A percentile compares a stretch with the other conserved stretches of the same genome.
These are phyloP conservation scores for Megaptera novaeangliae DNA, from an alignment of 2,113 vertebrate genomes.

Conservation along the genomic window DNA sequence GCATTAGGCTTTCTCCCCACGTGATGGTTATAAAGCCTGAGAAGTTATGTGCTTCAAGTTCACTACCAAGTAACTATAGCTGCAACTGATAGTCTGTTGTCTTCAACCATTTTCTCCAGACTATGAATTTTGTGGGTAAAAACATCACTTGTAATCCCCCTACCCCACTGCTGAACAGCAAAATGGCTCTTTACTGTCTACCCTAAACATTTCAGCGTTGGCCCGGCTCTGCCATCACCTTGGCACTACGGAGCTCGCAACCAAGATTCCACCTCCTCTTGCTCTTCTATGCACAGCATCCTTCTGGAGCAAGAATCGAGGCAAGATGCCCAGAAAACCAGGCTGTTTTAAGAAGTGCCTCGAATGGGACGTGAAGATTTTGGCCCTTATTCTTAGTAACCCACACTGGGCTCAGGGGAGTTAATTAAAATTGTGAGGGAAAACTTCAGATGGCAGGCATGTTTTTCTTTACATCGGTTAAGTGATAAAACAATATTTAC, in stretches of 20 bases:
- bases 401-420: neutral
- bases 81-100: neutral
- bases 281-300: neutral
- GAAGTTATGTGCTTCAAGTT: neutral
- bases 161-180: neutral
- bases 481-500: constrained; percentile 18
- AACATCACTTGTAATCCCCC: neutral
- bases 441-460: neutral
- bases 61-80: neutral
- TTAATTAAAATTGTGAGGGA: neutral
- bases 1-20: neutral
- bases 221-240: neutral
- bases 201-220: neutral
- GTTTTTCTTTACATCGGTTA: constrained; percentile 6
- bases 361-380: neutral
- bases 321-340: neutral
- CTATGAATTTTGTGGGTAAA: neutral
- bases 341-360: neutral
- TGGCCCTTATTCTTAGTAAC: neutral
- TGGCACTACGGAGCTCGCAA: neutral
- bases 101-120: neutral
- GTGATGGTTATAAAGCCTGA: neutral
- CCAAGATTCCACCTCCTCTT: neutral
- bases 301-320: neutral
- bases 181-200: neutral